Evolutionary conservation across 2,888 invertebrate genomes (phyloP).

Genomic region (Nephrotoma guestfalica): DNA sequence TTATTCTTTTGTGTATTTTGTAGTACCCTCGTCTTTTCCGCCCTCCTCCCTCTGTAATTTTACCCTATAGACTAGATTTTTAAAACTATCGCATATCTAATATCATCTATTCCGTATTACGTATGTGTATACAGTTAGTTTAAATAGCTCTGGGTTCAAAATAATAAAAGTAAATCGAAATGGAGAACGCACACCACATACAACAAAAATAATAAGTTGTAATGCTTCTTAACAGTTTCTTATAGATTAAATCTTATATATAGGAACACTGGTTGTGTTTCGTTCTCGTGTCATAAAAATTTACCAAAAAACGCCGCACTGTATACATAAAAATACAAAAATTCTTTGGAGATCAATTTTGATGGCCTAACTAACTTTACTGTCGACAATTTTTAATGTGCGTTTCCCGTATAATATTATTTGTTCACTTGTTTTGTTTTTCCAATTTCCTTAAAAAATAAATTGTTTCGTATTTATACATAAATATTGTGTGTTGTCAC

Average conservation of each 20-base stretch:
- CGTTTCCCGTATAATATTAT: neutral
- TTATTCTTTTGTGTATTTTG: neutral
- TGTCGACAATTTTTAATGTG: neutral
- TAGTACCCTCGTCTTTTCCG: neutral
- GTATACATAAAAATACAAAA: neutral
- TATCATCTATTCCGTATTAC: neutral
- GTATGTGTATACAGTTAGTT: neutral
- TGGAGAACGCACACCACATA: neutral
- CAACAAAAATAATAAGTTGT: neutral
- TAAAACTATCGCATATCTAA: neutral
- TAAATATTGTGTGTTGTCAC: neutral
- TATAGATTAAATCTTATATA: neutral
- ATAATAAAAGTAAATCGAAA: neutral
- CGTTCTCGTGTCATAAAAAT: neutral
- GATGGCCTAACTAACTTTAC: neutral
- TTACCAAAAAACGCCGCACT: neutral
- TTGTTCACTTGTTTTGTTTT: neutral
- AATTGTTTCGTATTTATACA: neutral
- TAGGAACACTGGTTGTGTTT: neutral
- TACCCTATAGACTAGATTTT: neutral
- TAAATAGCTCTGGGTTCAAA: neutral
- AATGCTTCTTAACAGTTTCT: neutral
- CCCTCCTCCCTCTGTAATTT: neutral
- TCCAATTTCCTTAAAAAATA: neutral
- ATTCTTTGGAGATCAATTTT: neutral